Evolutionary conservation across 2,113 vertebrate species (phyloP), one percentile per base, ranked within the genome.

Genomic region (Zeus faber): DNA sequence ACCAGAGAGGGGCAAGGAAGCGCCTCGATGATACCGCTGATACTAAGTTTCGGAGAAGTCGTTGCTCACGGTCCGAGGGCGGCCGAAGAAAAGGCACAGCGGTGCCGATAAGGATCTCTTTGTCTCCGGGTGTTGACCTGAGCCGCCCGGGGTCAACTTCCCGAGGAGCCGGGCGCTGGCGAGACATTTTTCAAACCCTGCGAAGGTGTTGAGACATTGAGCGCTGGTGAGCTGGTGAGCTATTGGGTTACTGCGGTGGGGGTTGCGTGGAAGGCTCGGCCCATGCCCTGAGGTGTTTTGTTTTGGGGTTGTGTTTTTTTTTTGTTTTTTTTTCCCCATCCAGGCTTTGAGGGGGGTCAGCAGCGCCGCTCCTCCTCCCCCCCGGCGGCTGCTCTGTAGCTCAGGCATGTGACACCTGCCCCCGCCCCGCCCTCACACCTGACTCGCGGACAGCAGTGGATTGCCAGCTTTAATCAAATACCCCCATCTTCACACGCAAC

Each of bases 31-130:
- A 87, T 83, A 88, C 87, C 84, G 81, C 76, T 63, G 66, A 85
- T 87, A 87, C 88, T 88, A 57, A 58, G 71, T 89, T 89, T 86
- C 88, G 83, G 66, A 80, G 51, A 74, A 84, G 73, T 75, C 79
- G 80, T 83, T 35, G 58, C 70, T 85, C 84, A 78, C 53, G 6
- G 35, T 62, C 70, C 65, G 63, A 74, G 51, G 75, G 63, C 48
- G 67, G 61, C 56, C 27, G 55, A 58, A n/a, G 62, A 20, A 63
- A 57, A 59, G 49, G 53, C 11, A 14, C 10, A 57, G 58, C 18
- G 25, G 22, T 40, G 33, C 69, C 72, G 87, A 91, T 89, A 87
- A 74, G 67, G 66, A 87, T 86, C 82, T 86, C 66, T 86, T 85
- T 86, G 84, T 86, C 75, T 70, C 63, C 47, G 72, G 72, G 74